A percentile compares a stretch with the other conserved stretches of the same genome.
phyloP scores from a whole-genome alignment of 2,113 vertebrate species.

The Zosterops hypoxanthus region DNA sequence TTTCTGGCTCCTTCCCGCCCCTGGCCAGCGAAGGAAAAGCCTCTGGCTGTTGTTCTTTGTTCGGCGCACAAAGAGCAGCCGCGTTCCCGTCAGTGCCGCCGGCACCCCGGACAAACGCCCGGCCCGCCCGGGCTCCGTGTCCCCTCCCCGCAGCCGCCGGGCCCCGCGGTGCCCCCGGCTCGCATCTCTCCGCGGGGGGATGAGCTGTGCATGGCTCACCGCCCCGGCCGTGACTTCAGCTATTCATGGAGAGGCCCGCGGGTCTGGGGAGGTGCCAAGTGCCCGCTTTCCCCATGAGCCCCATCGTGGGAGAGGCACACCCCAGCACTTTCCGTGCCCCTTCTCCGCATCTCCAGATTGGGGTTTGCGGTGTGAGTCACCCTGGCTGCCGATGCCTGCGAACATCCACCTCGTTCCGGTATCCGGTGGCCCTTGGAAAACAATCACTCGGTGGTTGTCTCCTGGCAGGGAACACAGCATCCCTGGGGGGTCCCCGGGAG shows the following conservation, averaged over 20 bases:
- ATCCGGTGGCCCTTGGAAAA: not conserved
- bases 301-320: not conserved
- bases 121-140: not conserved
- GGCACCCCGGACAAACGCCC: not conserved
- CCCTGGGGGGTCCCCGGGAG: fast-evolving
- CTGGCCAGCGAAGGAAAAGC: not conserved
- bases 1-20: not conserved
- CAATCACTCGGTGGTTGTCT: not conserved
- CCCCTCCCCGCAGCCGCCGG: not conserved
- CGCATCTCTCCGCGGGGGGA: not conserved
- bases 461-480: not conserved
- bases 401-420: not conserved
- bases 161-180: not conserved
- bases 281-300: not conserved
- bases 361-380: not conserved
- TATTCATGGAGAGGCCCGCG: not conserved
- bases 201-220: conserved; percentile 41
- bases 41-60: conserved; percentile 42
- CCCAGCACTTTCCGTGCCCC: fast-evolving
- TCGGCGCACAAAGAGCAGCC: not conserved
- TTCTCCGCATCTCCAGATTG: not conserved
- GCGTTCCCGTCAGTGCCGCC: not conserved
- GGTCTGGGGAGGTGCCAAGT: not conserved
- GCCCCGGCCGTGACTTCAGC: not conserved
- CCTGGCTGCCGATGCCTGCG: fast-evolving